Base-by-base conservation (phyloP, 2,113 vertebrate species). In the Chionis minor region DNA sequence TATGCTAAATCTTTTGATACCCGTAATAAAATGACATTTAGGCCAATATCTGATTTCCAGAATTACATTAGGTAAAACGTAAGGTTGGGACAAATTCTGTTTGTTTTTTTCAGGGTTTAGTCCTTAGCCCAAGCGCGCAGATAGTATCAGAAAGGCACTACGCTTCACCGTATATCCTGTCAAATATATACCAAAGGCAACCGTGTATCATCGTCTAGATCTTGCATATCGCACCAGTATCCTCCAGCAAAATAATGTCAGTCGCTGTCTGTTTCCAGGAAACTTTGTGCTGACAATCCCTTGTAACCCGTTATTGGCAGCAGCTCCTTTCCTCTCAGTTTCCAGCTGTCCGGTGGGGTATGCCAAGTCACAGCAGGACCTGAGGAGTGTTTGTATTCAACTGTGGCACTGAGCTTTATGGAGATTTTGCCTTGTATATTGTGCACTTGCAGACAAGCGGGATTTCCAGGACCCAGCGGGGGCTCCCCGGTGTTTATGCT, bases 351-450 rank as follows among this genome's bases (percentile, higher is more conserved):
- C 98, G 97, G 97, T 21, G 94, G 99, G 99, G 98, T 98, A 98
- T 98, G 99, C 99, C 99, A 99, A 99, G 98, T 99, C 99, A 98
- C 99, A 99, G 99, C 99, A 98, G 99, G 99, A 99, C 98, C 97
- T 98, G 98, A 98, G 97, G 98, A 98, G 98, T 97, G 98, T 98
- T 98, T 98, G 98, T 98, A 98, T 98, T 98, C 98, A 98, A 97
- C 97, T 96, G 98, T 97, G 97, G 98, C 98, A 97, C 94, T 2
- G 84, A 93, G 96, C 96, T 97, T 98, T 96, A 91, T 95, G 96
- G 96, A 97, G 97, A 97, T 97, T 97, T 97, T 97, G 97, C 97
- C 97, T 95, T 97, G 94, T 96, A 97, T 98, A 98, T 96, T 98
- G 98, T 98, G 98, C 98, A 97, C 98, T 98, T 98, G 98, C 98